Conservation (phyloP, 2,797 vertebrate genomes). For the Pseudochromis fuscus region DNA sequence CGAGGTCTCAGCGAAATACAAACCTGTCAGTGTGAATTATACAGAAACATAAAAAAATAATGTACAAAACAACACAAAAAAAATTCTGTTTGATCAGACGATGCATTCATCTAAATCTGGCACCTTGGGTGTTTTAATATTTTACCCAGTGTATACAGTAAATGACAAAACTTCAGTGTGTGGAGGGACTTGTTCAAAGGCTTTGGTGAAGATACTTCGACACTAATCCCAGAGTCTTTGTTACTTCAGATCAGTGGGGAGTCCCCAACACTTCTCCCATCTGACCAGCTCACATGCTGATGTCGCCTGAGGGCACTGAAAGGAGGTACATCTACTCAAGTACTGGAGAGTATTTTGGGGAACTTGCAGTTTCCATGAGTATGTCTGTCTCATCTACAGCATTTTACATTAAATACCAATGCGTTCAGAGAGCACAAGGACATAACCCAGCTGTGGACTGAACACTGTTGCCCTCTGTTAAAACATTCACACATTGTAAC, state of each 20-base stretch:
- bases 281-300: too few species aligned
- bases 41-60: too few species aligned
- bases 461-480: too few species aligned
- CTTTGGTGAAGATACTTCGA: not conserved
- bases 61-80: not conserved
- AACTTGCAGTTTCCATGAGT: too few species aligned
- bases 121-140: not conserved
- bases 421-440: not conserved
- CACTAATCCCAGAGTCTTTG: not conserved
- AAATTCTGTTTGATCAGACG: conserved; percentile 24
- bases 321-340: too few species aligned
- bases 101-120: conserved; percentile 9
- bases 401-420: not conserved
- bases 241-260: not conserved
- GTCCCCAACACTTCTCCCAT: too few species aligned
- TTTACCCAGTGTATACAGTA: not conserved
- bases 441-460: too few species aligned
- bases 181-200: not conserved
- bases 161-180: not conserved
- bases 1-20: not conserved
- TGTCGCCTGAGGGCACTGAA: too few species aligned
- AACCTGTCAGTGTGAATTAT: not conserved
- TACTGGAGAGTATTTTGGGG: too few species aligned
- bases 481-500: too few species aligned
- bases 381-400: too few species aligned